Evolutionary conservation across 2,113 vertebrate species (phyloP).

Genomic region (Rhinoderma darwinii): DNA sequence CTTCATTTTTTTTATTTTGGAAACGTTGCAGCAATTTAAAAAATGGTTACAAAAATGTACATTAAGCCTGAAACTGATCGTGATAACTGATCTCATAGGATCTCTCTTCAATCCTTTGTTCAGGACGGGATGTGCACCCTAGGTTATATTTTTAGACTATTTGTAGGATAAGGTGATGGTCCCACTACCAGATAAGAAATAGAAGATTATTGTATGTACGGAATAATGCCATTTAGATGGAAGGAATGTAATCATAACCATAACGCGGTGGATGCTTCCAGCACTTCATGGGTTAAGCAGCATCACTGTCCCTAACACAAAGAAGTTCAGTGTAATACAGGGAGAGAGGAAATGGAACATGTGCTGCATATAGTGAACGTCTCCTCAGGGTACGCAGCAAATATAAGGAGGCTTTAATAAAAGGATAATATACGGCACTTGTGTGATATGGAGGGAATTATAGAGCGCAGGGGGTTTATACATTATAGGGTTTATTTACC

Average conservation of each 20-base stretch:
- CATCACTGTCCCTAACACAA: neutral
- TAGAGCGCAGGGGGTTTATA: neutral
- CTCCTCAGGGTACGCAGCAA: slow-evolving; percentile 22
- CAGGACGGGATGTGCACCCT: too few species aligned
- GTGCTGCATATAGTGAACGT: neutral
- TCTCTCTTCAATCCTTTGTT: too few species aligned
- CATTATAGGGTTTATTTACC: neutral
- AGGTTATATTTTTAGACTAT: too few species aligned
- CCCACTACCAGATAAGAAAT: too few species aligned
- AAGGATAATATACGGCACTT: neutral
- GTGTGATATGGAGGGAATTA: neutral
- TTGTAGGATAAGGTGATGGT: too few species aligned
- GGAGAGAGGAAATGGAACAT: neutral
- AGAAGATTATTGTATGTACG: too few species aligned
- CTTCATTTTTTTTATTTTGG: too few species aligned
- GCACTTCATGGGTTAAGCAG: neutral
- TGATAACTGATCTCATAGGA: too few species aligned
- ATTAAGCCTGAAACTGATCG: too few species aligned
- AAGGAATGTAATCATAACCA: neutral
- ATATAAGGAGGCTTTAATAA: slow-evolving; percentile 1
- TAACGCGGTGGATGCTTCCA: neutral
- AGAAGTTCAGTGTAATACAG: slow-evolving; percentile 1
- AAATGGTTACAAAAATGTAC: too few species aligned
- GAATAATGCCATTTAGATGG: too few species aligned
- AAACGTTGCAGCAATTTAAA: too few species aligned